Evolutionary conservation across 2,888 invertebrate genomes (phyloP).

Genomic region (Watsonalla cultraria): DNA sequence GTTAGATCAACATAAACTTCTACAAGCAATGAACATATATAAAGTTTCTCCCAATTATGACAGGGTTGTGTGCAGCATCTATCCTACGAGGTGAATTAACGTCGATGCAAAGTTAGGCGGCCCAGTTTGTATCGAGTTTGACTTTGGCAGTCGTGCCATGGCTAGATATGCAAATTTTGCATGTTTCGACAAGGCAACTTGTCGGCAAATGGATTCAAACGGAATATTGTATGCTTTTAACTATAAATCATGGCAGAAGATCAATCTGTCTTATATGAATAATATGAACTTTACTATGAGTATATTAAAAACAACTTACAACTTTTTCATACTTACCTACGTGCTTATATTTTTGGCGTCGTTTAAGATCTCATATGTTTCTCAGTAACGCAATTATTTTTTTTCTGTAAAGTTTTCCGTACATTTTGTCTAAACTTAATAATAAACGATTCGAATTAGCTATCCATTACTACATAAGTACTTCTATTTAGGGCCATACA

Average conservation of each 20-base stretch:
- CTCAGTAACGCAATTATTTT: no score
- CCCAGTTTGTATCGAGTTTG: constrained; percentile 6
- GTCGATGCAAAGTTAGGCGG: constrained; percentile 1
- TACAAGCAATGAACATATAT: background rate
- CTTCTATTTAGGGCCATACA: no score
- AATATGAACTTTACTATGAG: no score
- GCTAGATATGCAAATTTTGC: constrained; percentile 36
- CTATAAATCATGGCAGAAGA: background rate
- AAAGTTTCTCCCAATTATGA: background rate
- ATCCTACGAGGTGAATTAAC: background rate
- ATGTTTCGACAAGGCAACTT: constrained; percentile 12
- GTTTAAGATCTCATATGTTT: no score
- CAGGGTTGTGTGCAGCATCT: background rate
- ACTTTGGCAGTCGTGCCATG: constrained; percentile 13
- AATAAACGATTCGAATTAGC: no score
- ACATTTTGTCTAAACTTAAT: no score
- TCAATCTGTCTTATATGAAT: no score
- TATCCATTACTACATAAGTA: no score
- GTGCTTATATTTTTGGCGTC: no score
- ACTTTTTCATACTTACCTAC: no score
- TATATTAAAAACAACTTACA: no score
- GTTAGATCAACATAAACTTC: background rate
- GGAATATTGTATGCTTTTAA: background rate
- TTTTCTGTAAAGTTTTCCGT: no score
- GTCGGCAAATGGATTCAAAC: constrained; percentile 9